Evolutionary conservation across 2,113 vertebrate genomes (phyloP).

Genomic region (Raphicerus campestris): DNA sequence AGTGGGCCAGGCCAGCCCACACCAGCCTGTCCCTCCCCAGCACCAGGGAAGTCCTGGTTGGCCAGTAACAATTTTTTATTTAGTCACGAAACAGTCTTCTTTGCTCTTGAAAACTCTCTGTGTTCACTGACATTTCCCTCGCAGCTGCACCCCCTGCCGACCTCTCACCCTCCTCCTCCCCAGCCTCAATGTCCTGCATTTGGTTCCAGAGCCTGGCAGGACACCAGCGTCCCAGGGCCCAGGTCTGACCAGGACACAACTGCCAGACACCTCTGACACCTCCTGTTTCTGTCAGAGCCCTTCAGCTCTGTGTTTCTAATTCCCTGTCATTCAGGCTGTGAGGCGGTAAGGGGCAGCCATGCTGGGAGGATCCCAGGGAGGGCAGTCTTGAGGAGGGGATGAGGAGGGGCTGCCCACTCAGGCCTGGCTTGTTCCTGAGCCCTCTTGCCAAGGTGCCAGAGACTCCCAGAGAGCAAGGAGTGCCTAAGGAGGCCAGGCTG

Average conservation of each 20-base stretch:
- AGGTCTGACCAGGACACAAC: neutral
- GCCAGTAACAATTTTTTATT: neutral
- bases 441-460: neutral
- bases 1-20: neutral
- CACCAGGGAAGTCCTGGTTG: no score
- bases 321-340: neutral
- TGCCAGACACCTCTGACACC: accelerated
- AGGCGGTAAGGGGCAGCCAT: no score
- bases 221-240: neutral
- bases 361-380: accelerated
- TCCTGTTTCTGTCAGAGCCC: neutral
- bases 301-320: neutral
- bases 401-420: neutral
- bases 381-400: neutral
- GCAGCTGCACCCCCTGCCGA: neutral
- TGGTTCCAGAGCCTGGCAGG: neutral
- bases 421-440: neutral
- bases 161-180: neutral
- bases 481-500: neutral
- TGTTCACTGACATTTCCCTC: neutral
- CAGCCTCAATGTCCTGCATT: neutral
- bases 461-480: neutral
- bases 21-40: neutral
- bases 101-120: neutral
- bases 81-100: neutral